Conservation (phyloP, 2,113 vertebrate species). For the Capreolus pygargus region DNA sequence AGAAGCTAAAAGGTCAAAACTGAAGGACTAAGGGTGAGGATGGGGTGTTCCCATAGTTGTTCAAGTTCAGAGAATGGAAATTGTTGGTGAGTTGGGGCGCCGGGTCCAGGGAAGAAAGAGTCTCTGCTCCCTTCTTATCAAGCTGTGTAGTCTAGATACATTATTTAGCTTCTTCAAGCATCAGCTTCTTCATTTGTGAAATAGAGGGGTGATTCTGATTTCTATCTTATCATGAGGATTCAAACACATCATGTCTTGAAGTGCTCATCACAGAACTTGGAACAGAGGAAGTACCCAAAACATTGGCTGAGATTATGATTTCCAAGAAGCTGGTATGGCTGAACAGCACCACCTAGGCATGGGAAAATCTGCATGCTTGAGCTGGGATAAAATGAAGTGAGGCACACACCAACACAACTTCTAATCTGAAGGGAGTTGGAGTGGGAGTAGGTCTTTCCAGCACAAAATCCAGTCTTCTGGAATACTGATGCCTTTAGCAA, state of each 20-base stretch:
- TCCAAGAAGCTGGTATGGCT: neutral
- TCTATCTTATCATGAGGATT: neutral
- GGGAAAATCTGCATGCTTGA: neutral
- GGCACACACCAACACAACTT: neutral
- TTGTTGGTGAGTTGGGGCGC: neutral
- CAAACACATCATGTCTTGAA: neutral
- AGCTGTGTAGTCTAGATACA: neutral
- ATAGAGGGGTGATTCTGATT: neutral
- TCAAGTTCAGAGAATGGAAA: neutral
- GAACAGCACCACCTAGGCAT: neutral
- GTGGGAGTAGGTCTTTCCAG: neutral
- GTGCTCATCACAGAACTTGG: neutral
- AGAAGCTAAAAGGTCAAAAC: neutral
- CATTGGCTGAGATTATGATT: neutral
- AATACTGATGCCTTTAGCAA: neutral
- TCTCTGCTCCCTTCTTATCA: neutral
- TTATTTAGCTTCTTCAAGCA: neutral
- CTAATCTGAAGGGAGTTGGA: neutral
- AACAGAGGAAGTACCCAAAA: neutral
- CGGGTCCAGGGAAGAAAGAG: neutral
- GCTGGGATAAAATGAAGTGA: neutral
- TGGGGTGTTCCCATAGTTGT: neutral
- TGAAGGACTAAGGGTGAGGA: neutral
- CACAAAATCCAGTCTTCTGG: neutral
- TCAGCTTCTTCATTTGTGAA: neutral